Conservation (phyloP, 2,888 invertebrate genomes). For the Limenitis camilla region DNA sequence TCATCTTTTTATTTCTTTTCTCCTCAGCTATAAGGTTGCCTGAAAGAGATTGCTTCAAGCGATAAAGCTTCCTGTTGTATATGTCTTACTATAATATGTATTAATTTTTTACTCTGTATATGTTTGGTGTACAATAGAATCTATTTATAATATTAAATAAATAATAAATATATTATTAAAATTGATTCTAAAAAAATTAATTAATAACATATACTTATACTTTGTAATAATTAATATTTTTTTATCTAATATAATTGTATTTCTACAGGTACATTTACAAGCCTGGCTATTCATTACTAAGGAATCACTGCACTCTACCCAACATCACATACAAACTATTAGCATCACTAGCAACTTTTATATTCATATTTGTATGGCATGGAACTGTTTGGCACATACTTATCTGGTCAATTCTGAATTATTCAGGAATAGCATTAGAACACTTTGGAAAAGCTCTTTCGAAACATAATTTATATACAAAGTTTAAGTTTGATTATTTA, state of each 20-base stretch:
- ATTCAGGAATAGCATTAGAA: constrained; percentile 84
- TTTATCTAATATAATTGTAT: constrained; percentile 3
- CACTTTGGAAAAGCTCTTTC: constrained; percentile 71
- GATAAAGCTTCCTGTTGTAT: no score
- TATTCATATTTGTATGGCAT: constrained; percentile 94
- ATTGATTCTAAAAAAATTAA: neutral
- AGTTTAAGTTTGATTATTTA: constrained; percentile 52
- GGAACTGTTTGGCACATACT: constrained; percentile 85
- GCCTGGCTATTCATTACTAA: constrained; percentile 68
- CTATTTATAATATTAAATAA: no score
- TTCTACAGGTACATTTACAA: constrained; percentile 87
- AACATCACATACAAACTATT: constrained; percentile 74
- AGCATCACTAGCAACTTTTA: constrained; percentile 84
- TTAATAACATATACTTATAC: neutral
- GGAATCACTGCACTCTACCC: constrained; percentile 39
- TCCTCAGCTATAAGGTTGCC: no score
- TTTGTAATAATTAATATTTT: constrained; percentile 4
- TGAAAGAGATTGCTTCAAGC: no score
- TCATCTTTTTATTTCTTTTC: no score
- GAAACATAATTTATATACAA: constrained; percentile 55
- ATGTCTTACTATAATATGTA: no score
- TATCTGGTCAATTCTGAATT: constrained; percentile 92
- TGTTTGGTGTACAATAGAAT: no score
- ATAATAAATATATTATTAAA: no score
- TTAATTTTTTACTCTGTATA: no score